Base-by-base conservation (phyloP, 64 coral and sea anemone genomes). In the Pocillopora damicornis region DNA sequence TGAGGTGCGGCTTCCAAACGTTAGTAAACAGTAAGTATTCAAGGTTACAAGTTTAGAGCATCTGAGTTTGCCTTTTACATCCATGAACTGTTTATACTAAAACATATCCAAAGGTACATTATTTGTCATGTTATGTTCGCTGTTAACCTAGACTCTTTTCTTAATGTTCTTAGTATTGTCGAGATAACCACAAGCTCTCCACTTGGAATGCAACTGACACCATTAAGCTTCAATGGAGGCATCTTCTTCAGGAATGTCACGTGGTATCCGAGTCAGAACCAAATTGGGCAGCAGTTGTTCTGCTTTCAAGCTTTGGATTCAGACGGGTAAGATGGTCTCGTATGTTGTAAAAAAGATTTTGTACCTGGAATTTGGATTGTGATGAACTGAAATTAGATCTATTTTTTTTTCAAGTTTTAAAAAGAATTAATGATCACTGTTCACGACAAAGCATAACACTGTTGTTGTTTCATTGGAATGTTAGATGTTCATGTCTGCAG, bases 201-300 rank as follows among this genome's bases (percentile, higher is more conserved):
- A 73, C 69, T 26, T 73, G 69, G 69, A 7, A 73, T 73, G 69
- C 69, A 73, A 23, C 69, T 73, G 22, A 23, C 69, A 6, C 18
- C 69, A 25, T 20, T 73, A 20, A 2, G 69, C 30, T 20, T 7
- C n/a, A 16, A 73, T 73, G n/a, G 69, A 23, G 69, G 69, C 22
- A 26, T 22, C 69, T 73, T n/a, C 30, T 73, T 25, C 69, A 73
- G 69, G 30, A 73, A 73, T 73, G 69, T 73, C 69, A 73, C 69
- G 69, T 73, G 69, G 69, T 73, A 73, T 26, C 69, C 69, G 20
- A 73, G 9, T 26, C 69, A 73, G n/a, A 25, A 73, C 18, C 69
- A 73, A 73, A 18, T 73, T 20, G 69, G 69, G n/a, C 69, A 73
- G 30, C 69, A 73, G 69, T 7, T 26, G 11, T 73, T 73, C n/a